Conservation (phyloP, 2,113 vertebrate genomes). For the Lophius piscatorius region DNA sequence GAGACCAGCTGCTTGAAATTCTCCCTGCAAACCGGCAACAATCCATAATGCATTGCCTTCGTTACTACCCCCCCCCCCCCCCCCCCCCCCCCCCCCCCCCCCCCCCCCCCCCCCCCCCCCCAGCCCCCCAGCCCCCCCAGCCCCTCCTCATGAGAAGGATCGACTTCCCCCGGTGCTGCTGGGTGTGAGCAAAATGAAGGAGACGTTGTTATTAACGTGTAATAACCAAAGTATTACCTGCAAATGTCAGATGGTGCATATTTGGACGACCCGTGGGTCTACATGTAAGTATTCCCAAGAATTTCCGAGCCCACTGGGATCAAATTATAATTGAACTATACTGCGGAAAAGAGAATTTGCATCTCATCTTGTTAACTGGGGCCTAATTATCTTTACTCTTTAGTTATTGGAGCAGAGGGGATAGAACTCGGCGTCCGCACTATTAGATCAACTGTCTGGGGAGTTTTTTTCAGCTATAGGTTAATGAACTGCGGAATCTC, state of each 20-base stretch:
- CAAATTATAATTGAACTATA: conserved; percentile 75
- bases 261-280: conserved; percentile 60
- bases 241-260: conserved; percentile 35
- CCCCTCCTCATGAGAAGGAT: conserved; percentile 59
- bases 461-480: conserved; percentile 77
- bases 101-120: conserved; percentile 30
- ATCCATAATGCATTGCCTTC: conserved; percentile 75
- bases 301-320: conserved; percentile 64
- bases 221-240: conserved; percentile 71
- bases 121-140: too few species aligned
- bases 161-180: conserved; percentile 51
- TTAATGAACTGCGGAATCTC: conserved; percentile 80
- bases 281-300: conserved; percentile 56
- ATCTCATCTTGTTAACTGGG: conserved; percentile 70
- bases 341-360: conserved; percentile 66
- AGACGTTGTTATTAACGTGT: conserved; percentile 69
- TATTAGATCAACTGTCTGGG: conserved; percentile 76
- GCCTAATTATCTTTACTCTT: conserved; percentile 80
- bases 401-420: conserved; percentile 69
- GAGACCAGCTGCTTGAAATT: conserved; percentile 66
- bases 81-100: conserved; percentile 30
- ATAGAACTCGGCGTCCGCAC: conserved; percentile 67
- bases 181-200: conserved; percentile 64
- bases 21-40: conserved; percentile 53
- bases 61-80: conserved; percentile 56